phyloP scores from a whole-genome alignment of 2,888 invertebrate genomes.

The Harpagoxenus sublaevis region DNA sequence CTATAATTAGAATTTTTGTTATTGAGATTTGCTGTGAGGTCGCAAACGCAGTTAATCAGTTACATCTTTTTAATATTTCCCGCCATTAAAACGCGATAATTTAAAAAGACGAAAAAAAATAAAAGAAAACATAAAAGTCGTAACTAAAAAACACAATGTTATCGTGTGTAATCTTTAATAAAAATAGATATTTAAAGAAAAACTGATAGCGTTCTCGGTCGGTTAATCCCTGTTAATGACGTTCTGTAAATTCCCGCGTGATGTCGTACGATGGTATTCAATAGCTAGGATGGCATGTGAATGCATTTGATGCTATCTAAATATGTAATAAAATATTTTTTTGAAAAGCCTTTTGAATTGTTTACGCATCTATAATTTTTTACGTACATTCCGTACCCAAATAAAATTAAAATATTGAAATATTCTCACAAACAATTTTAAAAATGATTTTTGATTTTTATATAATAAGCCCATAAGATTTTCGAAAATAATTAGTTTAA shows the following conservation, averaged over 20 bases:
- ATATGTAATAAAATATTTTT: not conserved
- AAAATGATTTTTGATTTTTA: not conserved
- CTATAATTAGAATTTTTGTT: not conserved
- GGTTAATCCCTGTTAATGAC: not conserved
- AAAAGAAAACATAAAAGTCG: not conserved
- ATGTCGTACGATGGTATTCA: conserved; percentile 37
- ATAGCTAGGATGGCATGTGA: not conserved
- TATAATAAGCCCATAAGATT: not conserved
- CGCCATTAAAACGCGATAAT: not conserved
- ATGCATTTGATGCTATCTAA: not conserved
- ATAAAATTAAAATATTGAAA: not conserved
- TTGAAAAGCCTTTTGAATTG: not conserved
- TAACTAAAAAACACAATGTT: not conserved
- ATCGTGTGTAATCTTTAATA: not conserved
- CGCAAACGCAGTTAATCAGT: not conserved
- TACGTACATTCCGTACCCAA: not conserved
- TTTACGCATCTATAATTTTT: conserved; percentile 8
- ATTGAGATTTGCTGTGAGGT: not conserved
- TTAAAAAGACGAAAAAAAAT: not conserved
- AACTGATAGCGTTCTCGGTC: conserved; percentile 6
- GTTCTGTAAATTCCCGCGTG: conserved; percentile 17
- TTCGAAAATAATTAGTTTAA: not conserved
- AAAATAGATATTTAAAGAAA: not conserved
- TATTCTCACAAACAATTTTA: not conserved
- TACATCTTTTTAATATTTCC: not conserved